Conservation (phyloP, 35 echinoderm and acorn worm genomes). For the Ophiothrix spiculata region DNA sequence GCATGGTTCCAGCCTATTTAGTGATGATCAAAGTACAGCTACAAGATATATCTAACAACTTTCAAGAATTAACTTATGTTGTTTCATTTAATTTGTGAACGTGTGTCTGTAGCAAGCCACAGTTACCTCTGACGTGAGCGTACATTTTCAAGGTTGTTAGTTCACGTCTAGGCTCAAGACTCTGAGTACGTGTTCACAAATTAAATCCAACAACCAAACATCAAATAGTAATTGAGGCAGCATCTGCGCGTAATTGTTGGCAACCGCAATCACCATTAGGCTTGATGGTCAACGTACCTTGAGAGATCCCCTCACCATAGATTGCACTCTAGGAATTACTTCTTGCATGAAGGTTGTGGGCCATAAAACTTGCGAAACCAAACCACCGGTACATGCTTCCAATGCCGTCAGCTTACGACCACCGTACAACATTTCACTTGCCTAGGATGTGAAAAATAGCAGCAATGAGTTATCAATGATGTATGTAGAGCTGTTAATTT, state of each 20-base stretch:
- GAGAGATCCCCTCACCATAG: constrained; percentile 42
- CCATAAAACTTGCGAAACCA: constrained; percentile 97
- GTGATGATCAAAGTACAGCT: too few species aligned
- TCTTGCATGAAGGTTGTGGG: constrained; percentile 97
- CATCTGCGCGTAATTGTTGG: not conserved
- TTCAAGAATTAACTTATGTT: too few species aligned
- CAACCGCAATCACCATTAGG: not conserved
- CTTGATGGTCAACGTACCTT: constrained; percentile 82
- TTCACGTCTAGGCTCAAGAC: not conserved
- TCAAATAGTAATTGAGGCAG: not conserved
- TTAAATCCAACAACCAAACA: too few species aligned
- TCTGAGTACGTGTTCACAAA: too few species aligned
- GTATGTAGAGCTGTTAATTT: not conserved
- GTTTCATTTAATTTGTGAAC: too few species aligned
- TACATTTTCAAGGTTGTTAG: too few species aligned
- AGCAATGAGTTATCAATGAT: not conserved
- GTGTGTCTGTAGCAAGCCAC: too few species aligned
- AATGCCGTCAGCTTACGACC: constrained; percentile 92
- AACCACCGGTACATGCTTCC: constrained; percentile 79
- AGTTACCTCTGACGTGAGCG: too few species aligned
- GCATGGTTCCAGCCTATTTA: too few species aligned
- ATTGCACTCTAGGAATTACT: constrained; percentile 88
- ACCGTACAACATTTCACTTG: constrained; percentile 85
- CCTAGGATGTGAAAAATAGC: too few species aligned
- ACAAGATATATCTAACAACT: not conserved